A percentile compares a stretch with the other conserved stretches of the same genome.
phyloP scores from a whole-genome alignment of 1,140 invertebrate species.

The Stegodyphus mimosarum region DNA sequence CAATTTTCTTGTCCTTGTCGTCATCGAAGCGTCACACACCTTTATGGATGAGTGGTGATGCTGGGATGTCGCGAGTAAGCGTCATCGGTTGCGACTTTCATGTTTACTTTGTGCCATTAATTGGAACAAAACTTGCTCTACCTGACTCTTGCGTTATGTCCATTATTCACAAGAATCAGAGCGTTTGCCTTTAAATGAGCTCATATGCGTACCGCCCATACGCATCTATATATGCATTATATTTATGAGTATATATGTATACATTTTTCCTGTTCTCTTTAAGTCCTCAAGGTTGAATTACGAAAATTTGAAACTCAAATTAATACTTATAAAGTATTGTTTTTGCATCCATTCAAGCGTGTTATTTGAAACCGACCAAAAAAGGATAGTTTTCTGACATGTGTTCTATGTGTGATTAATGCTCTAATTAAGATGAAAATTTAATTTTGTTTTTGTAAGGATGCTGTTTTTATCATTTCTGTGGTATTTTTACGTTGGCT shows the following conservation, averaged over 20 bases:
- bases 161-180: constrained; percentile 34
- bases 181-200: neutral
- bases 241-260: neutral
- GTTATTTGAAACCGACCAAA: too few relatives aligned
- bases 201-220: neutral
- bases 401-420: too few relatives aligned
- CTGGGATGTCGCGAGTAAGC: constrained; percentile 17
- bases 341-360: too few relatives aligned
- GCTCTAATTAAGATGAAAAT: too few relatives aligned
- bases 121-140: neutral
- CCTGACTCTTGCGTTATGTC: neutral
- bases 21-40: constrained; percentile 17
- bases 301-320: too few relatives aligned
- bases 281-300: too few relatives aligned
- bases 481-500: too few relatives aligned
- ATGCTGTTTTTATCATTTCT: too few relatives aligned
- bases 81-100: constrained; percentile 3
- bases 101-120: neutral
- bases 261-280: neutral
- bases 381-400: too few relatives aligned
- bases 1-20: constrained; percentile 27
- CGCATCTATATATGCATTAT: neutral
- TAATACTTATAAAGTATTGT: too few relatives aligned
- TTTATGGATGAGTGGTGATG: constrained; percentile 10
- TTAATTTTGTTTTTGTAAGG: too few relatives aligned